Percentiles rank a stretch among this genome's conserved stretches.
phyloP scores from a whole-genome alignment of 2,888 invertebrate species.

The Bimastos eiseni region DNA sequence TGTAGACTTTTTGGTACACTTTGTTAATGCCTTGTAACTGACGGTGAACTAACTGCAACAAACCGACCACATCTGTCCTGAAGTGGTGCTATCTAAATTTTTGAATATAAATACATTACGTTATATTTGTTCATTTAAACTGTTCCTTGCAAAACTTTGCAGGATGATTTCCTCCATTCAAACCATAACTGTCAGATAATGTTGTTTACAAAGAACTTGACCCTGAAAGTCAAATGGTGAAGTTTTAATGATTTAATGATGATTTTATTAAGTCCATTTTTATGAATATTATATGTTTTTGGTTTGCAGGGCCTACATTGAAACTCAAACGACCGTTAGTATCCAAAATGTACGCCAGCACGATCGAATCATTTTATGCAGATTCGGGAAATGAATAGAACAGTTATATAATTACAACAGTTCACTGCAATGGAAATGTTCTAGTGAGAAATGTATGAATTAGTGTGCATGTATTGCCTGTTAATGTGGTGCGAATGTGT shows the following conservation, averaged over 20 bases:
- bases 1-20: too few relatives aligned
- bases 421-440: not conserved
- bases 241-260: not conserved
- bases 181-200: not conserved
- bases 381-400: not conserved
- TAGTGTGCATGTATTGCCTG: not conserved
- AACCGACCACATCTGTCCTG: too few relatives aligned
- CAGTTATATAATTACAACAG: not conserved
- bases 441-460: not conserved
- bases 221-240: not conserved
- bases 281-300: not conserved
- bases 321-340: constrained; percentile 82
- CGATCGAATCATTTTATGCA: constrained; percentile 77
- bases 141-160: too few relatives aligned
- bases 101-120: too few relatives aligned
- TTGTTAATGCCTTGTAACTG: too few relatives aligned
- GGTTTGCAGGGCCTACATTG: constrained; percentile 76
- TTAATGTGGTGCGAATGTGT: not conserved
- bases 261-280: not conserved
- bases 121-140: too few relatives aligned
- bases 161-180: not conserved
- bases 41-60: too few relatives aligned
- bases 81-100: too few relatives aligned
- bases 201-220: not conserved
- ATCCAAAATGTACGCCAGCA: constrained; percentile 74